Conservation (phyloP, 1,140 invertebrate species). For the Liolophura sinensis region DNA sequence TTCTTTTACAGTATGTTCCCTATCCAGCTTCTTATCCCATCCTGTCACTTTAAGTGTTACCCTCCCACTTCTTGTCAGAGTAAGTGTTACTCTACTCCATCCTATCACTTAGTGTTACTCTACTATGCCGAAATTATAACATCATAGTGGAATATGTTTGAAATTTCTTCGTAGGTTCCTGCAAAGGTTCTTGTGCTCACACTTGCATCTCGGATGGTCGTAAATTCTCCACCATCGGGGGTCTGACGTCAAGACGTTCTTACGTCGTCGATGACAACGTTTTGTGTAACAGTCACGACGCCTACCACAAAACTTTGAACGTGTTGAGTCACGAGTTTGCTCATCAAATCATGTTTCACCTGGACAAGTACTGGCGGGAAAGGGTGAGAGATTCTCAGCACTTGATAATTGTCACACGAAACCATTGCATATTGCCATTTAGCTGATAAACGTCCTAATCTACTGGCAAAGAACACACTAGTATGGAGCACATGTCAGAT, state of each 20-base stretch:
- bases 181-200: constrained; percentile 15
- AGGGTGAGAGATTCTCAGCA: constrained; percentile 5
- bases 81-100: background rate
- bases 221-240: constrained; percentile 20
- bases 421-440: too few species aligned
- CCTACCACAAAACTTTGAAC: constrained; percentile 15
- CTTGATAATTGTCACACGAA: too few species aligned
- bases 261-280: constrained; percentile 15
- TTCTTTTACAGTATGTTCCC: background rate
- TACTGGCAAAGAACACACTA: too few species aligned
- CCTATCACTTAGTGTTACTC: background rate
- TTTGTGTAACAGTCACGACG: constrained; percentile 16
- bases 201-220: constrained; percentile 24
- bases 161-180: constrained; percentile 16
- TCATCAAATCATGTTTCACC: constrained; percentile 14
- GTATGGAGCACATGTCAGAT: too few species aligned
- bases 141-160: too few species aligned
- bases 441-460: too few species aligned
- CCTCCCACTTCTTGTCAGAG: constrained; percentile 15
- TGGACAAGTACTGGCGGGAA: constrained; percentile 12
- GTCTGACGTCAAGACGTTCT: constrained; percentile 16
- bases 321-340: constrained; percentile 25
- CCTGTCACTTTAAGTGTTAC: background rate
- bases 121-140: too few species aligned
- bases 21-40: background rate